Evolutionary conservation across 2,797 vertebrate genomes (phyloP).

Genomic region (Sternotherus odoratus): DNA sequence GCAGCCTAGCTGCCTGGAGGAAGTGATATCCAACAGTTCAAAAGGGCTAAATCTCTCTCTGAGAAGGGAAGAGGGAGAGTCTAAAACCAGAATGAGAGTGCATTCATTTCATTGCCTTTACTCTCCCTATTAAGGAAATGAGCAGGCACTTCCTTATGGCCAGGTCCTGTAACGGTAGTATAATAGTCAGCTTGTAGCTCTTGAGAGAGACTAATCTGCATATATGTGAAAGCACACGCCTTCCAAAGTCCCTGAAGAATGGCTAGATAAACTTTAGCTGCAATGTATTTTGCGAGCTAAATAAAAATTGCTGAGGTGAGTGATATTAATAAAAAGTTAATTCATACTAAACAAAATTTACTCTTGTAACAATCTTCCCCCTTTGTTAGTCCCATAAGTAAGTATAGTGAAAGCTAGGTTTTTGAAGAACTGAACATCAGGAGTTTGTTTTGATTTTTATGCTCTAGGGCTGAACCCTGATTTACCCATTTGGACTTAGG

Average conservation of each 20-base stretch:
- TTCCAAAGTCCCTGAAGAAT: background rate
- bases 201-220: background rate
- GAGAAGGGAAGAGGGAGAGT: background rate
- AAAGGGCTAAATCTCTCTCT: background rate
- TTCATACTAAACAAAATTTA: constrained; percentile 27
- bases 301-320: constrained; percentile 58
- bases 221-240: rapidly evolving
- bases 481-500: constrained; percentile 45
- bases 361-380: constrained; percentile 21
- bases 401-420: constrained; percentile 38
- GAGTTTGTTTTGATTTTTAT: constrained; percentile 15
- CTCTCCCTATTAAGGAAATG: background rate
- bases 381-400: constrained; percentile 39
- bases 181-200: background rate
- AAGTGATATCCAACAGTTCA: background rate
- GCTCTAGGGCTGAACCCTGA: constrained; percentile 44
- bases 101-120: background rate
- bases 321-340: constrained; percentile 33
- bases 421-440: constrained; percentile 32
- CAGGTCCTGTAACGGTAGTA: background rate
- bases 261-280: constrained; percentile 42
- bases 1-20: background rate
- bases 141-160: background rate
- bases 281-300: constrained; percentile 42
- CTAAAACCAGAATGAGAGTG: background rate